Conservation (phyloP, 2,113 vertebrate genomes). For the Spermophilus dauricus region DNA sequence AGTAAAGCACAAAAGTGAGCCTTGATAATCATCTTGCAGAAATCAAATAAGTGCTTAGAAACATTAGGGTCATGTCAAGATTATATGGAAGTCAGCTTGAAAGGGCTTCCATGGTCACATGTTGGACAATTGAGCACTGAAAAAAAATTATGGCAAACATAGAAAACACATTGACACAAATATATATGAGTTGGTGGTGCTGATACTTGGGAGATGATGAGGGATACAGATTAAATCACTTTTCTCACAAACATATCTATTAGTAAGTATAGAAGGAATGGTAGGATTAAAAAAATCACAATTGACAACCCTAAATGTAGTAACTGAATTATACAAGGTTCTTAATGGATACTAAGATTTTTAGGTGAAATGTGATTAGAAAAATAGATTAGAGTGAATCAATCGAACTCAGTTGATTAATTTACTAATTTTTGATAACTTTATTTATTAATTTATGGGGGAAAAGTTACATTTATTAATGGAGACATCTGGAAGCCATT, state of each 20-base stretch:
- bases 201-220: neutral
- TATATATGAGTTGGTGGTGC: neutral
- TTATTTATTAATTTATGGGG: neutral
- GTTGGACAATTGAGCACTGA: neutral
- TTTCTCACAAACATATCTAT: neutral
- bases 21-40: neutral
- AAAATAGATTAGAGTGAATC: neutral
- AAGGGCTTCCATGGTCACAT: neutral
- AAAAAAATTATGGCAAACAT: neutral
- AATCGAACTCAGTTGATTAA: neutral
- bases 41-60: neutral
- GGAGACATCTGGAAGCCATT: neutral
- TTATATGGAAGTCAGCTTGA: neutral
- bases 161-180: neutral
- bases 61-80: neutral
- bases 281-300: neutral
- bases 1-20: neutral
- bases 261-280: neutral
- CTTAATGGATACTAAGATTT: neutral
- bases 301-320: neutral
- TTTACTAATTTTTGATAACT: constrained; percentile 2
- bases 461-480: neutral
- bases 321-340: neutral
- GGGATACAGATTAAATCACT: neutral
- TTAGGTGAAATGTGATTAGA: neutral